These are phyloP conservation scores for Ethmia dodecea DNA, from an alignment of 2,888 invertebrate species.

Conservation along the genomic window DNA sequence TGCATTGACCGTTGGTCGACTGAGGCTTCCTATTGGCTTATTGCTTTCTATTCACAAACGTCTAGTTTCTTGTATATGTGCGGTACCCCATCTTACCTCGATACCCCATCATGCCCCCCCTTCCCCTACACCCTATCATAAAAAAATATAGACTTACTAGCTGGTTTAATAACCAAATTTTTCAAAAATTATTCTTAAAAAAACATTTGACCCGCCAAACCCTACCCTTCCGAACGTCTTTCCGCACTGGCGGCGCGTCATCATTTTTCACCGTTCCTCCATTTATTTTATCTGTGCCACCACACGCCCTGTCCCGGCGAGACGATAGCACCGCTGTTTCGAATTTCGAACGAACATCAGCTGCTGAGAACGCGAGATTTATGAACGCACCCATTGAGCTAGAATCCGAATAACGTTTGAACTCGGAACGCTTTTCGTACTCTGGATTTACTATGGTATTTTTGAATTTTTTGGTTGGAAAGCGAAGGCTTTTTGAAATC, in stretches of 20 bases:
- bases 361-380: slow-evolving; percentile 71
- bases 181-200: slow-evolving; percentile 6
- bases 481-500: background rate
- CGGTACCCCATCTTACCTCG: too few species aligned
- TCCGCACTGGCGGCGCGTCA: slow-evolving; percentile 64
- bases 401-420: slow-evolving; percentile 61
- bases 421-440: slow-evolving; percentile 41
- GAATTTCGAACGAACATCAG: slow-evolving; percentile 65
- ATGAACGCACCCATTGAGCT: slow-evolving; percentile 63
- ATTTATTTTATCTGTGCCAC: slow-evolving; percentile 74
- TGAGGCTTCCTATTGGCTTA: too few species aligned
- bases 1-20: too few species aligned
- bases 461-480: background rate
- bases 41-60: too few species aligned
- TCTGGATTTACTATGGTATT: slow-evolving; percentile 18
- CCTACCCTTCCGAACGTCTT: slow-evolving; percentile 58
- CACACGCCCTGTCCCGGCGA: slow-evolving; percentile 59
- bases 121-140: too few species aligned
- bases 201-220: slow-evolving; percentile 50
- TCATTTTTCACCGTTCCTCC: slow-evolving; percentile 74
- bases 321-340: slow-evolving; percentile 58
- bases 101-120: too few species aligned
- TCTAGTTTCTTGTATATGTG: too few species aligned
- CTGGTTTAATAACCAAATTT: too few species aligned
- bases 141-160: too few species aligned